Percentiles rank a stretch among this genome's conserved stretches.
phyloP scores from a whole-genome alignment of 1,140 invertebrate genomes.

The Arion vulgaris region DNA sequence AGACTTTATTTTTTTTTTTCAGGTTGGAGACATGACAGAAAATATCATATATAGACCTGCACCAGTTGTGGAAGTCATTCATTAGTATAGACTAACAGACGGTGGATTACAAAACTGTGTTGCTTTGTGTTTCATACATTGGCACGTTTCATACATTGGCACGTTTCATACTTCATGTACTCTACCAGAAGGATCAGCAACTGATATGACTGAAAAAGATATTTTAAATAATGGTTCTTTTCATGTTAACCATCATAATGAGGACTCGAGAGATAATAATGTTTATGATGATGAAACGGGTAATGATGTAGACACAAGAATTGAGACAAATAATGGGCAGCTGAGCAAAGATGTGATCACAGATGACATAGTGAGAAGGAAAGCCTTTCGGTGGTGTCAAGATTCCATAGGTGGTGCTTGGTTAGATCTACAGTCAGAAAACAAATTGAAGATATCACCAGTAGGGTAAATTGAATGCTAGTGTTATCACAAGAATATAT shows the following conservation, averaged over 20 bases:
- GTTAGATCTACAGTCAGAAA: slow-evolving; percentile 42
- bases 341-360: slow-evolving; percentile 34
- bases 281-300: slow-evolving; percentile 5
- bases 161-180: no score
- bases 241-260: not conserved
- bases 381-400: slow-evolving; percentile 50
- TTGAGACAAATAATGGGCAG: slow-evolving; percentile 5
- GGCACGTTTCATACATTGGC: no score
- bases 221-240: not conserved
- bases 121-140: no score
- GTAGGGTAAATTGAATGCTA: slow-evolving; percentile 1
- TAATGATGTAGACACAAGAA: slow-evolving; percentile 27
- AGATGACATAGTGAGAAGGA: slow-evolving; percentile 27
- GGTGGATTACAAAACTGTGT: no score
- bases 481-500: no score
- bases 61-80: no score
- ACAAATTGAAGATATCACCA: slow-evolving; percentile 27
- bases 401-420: slow-evolving; percentile 55
- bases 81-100: no score
- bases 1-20: no score
- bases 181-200: not conserved
- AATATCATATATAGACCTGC: no score
- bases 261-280: not conserved
- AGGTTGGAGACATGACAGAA: no score
- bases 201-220: not conserved